Evolutionary conservation across 2,888 invertebrate genomes (phyloP), one percentile per base, ranked within the genome.

Genomic region (Dyspetes luteomarginatus): DNA sequence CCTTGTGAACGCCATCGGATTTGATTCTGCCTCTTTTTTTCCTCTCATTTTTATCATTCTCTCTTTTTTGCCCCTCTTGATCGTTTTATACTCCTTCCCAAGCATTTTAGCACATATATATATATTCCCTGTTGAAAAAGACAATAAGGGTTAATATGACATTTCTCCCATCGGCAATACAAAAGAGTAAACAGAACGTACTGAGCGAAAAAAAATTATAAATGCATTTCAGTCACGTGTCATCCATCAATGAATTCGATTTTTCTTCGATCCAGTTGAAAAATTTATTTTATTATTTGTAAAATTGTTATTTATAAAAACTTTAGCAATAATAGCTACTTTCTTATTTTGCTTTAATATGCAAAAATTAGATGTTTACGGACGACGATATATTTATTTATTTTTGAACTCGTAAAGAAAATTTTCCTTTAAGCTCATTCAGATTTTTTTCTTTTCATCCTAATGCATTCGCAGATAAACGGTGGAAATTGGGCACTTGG

Each of bases 401-500:
- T n/a, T n/a, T n/a, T n/a, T n/a, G n/a, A n/a, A n/a, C 12, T 36
- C 12, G 9, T 36, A 36, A 12, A 7, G 36, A 36, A 12, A 3
- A 48, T 48, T 55, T 28, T 56, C 7, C 1, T 9, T 30, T 19
- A 1, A 17, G 1, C 1, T 5, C 7, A 15, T n/a, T n/a, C n/a
- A 17, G 4, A 24, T n/a, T 48, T n/a, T 26, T 71, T 17, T 19
- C 0, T 4, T 43, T 12, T 72, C 22, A 7, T 55, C 17, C 58
- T 62, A n/a, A 7, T 55, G 3, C 36, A 12, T 55, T 71, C 72
- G 56, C 86, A 89, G 89, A 85, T 90, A 84, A 86, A 92, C 92
- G 41, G 92, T 95, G 96, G 96, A 86, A 94, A 94, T 87, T 99
- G 99, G 99, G 95, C 96, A 89, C 95, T 98, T 50, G 98, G 98